Evolutionary conservation across 2,797 vertebrate species (phyloP).

Genomic region (Chelonia mydas): DNA sequence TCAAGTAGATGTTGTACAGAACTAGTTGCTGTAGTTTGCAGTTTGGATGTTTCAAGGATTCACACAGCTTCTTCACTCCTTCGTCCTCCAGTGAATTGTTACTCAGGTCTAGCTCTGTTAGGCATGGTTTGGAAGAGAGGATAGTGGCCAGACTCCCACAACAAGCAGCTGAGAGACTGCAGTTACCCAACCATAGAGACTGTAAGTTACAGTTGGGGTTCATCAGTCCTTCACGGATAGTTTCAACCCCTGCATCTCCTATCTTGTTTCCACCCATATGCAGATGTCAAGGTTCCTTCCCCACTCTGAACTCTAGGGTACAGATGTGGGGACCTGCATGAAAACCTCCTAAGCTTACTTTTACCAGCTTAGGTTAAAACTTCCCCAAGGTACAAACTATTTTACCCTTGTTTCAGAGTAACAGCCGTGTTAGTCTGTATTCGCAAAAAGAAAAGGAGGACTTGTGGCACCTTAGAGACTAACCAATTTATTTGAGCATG

Average conservation of each 20-base stretch:
- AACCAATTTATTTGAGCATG: no score
- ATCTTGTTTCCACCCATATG: conserved; percentile 81
- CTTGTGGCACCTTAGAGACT: no score
- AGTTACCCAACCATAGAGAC: conserved; percentile 87
- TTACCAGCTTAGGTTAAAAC: no score
- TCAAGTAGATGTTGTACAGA: conserved; percentile 79
- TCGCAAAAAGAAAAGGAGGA: no score
- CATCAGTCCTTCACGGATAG: conserved; percentile 81
- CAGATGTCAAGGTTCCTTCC: conserved; percentile 46
- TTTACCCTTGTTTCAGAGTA: no score
- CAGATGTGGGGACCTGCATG: no score
- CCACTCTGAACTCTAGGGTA: no score
- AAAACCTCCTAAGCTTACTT: no score
- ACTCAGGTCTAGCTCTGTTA: conserved; percentile 86
- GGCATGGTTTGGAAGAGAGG: conserved; percentile 77
- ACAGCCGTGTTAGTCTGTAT: no score
- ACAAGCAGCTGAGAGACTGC: conserved; percentile 77
- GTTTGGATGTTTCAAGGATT: conserved; percentile 81
- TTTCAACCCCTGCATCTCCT: conserved; percentile 80
- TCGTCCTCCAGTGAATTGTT: conserved; percentile 85
- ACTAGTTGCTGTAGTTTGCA: conserved; percentile 86
- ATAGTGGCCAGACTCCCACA: conserved; percentile 79
- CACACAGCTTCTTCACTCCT: conserved; percentile 82
- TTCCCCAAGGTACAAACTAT: no score
- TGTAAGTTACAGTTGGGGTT: conserved; percentile 81